Conservation (phyloP, 2,113 vertebrate genomes). For the Ramphastos sulfuratus region DNA sequence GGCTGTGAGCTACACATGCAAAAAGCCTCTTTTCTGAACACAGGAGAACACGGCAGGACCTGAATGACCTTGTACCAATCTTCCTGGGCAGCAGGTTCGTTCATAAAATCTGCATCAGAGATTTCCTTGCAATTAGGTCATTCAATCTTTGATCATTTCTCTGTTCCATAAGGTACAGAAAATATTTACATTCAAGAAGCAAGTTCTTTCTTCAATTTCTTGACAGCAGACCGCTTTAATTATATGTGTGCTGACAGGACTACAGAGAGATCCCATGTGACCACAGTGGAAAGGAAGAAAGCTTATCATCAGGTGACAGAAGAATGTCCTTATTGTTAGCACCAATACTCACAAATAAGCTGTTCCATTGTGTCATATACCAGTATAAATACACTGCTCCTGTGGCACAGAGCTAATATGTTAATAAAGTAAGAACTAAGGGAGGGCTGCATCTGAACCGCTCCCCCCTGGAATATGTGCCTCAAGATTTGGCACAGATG, state of each 20-base stretch:
- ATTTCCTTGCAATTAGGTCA: conserved; percentile 52
- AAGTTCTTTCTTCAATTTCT: conserved; percentile 41
- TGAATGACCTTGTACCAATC: neutral
- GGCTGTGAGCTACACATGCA: neutral
- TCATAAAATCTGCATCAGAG: neutral
- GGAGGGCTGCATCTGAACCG: neutral
- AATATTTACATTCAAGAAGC: conserved; percentile 15
- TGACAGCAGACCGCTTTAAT: conserved; percentile 39
- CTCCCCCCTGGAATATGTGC: neutral
- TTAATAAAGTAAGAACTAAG: neutral
- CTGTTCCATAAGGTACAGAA: conserved; percentile 30
- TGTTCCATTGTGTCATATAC: neutral
- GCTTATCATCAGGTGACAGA: conserved; percentile 38
- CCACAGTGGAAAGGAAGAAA: neutral
- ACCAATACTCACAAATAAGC: conserved; percentile 26
- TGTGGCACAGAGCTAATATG: neutral
- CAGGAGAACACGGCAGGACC: neutral
- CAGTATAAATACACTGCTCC: neutral
- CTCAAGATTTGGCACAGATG: neutral
- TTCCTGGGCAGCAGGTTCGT: neutral
- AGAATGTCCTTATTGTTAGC: conserved; percentile 42
- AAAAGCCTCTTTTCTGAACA: neutral
- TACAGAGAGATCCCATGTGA: conserved; percentile 37
- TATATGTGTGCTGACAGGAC: conserved; percentile 49
- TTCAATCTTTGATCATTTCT: conserved; percentile 42